Evolutionary conservation across 2,797 vertebrate species (phyloP).

Genomic region (Anisognathus igniventris): DNA sequence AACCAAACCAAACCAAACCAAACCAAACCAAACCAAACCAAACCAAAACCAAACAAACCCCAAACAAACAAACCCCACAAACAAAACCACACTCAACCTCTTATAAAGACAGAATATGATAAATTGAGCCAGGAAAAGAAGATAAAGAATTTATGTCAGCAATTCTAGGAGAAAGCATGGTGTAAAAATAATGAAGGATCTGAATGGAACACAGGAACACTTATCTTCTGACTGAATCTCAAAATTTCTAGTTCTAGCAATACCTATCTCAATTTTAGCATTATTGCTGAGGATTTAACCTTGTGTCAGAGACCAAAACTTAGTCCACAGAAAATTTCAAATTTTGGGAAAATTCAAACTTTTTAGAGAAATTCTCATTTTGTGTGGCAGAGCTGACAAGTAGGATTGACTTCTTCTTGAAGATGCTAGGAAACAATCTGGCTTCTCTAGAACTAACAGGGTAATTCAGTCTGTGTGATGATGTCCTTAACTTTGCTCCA

Average conservation of each 20-base stretch:
- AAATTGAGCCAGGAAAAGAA: not conserved
- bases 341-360: not conserved
- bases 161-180: not conserved
- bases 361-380: not conserved
- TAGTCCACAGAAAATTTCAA: not conserved
- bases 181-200: not conserved
- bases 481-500: not conserved
- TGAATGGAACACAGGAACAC: not conserved
- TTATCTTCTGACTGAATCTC: not conserved
- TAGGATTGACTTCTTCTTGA: not conserved
- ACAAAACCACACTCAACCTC: not conserved
- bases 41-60: no score
- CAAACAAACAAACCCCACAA: not conserved
- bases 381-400: not conserved
- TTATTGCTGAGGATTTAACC: not conserved
- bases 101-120: not conserved
- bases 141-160: not conserved
- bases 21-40: not conserved
- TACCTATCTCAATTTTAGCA: not conserved
- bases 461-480: not conserved
- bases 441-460: not conserved
- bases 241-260: not conserved
- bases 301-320: not conserved
- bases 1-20: not conserved
- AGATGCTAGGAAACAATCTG: not conserved